Evolutionary conservation across 2,888 invertebrate species (phyloP).

Genomic region (Pammene aurita): DNA sequence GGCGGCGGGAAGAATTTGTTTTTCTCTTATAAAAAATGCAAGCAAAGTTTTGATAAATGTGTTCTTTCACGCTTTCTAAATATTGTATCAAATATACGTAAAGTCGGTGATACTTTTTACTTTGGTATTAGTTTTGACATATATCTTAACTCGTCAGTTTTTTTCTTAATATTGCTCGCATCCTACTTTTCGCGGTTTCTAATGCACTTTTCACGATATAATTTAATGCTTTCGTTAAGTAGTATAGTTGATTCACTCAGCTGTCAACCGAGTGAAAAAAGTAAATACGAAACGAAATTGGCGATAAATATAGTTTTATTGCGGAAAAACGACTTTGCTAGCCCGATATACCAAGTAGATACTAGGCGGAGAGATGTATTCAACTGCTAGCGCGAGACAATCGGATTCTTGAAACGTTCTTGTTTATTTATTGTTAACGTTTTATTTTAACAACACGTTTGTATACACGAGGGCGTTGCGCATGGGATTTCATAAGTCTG

Average conservation of each 20-base stretch:
- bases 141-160: not conserved
- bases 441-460: constrained; percentile 37
- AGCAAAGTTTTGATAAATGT: constrained; percentile 21
- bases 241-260: constrained; percentile 31
- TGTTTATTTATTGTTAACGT: constrained; percentile 39
- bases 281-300: constrained; percentile 25
- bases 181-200: constrained; percentile 15
- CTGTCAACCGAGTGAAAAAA: constrained; percentile 31
- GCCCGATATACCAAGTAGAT: constrained; percentile 13
- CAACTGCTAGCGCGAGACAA: constrained; percentile 29
- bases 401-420: constrained; percentile 36
- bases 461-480: constrained; percentile 46
- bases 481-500: constrained; percentile 58
- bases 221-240: constrained; percentile 25
- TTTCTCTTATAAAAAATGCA: constrained; percentile 20
- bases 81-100: constrained; percentile 7
- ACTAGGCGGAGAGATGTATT: constrained; percentile 24
- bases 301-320: constrained; percentile 40
- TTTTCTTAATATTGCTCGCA: constrained; percentile 7
- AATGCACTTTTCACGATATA: constrained; percentile 21
- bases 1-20: constrained; percentile 25
- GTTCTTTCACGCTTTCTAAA: constrained; percentile 25
- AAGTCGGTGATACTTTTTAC: constrained; percentile 3
- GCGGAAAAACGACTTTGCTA: constrained; percentile 25
- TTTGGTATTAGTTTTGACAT: not conserved